Evolutionary conservation across 2,888 invertebrate species (phyloP).

Genomic region (Agonopterix arenella): DNA sequence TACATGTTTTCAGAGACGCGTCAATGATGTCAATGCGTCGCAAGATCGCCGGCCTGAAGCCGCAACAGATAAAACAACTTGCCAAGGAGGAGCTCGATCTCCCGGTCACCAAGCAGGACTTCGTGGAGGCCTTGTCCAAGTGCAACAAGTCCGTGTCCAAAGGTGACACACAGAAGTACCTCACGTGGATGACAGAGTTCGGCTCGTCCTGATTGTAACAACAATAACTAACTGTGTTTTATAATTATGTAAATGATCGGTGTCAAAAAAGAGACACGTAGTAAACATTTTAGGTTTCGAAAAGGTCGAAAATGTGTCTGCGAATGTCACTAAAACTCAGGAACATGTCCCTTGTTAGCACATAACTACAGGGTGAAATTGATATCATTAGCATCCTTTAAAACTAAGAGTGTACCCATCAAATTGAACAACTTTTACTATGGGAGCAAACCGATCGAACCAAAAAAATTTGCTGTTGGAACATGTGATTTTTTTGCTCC

Average conservation of each 20-base stretch:
- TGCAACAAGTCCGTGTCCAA: conserved; percentile 98
- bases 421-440: too few relatives aligned
- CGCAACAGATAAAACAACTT: conserved; percentile 95
- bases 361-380: too few relatives aligned
- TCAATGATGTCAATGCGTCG: conserved; percentile 99
- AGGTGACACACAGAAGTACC: conserved; percentile 96
- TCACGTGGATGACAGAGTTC: conserved; percentile 98
- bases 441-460: too few relatives aligned
- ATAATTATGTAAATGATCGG: not conserved
- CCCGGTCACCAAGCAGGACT: conserved; percentile 95
- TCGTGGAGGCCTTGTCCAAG: conserved; percentile 93
- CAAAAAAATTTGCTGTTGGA: too few relatives aligned
- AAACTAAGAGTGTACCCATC: too few relatives aligned
- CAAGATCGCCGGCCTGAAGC: conserved; percentile 94
- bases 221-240: conserved; percentile 1
- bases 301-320: too few relatives aligned
- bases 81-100: conserved; percentile 96
- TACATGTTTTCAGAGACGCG: conserved; percentile 84
- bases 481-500: too few relatives aligned
- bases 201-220: conserved; percentile 87
- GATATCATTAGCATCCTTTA: too few relatives aligned
- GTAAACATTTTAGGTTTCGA: not conserved
- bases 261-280: not conserved
- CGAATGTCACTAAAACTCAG: too few relatives aligned
- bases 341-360: too few relatives aligned